Evolutionary conservation across 2,113 vertebrate species (phyloP), one percentile per base, ranked within the genome.

Genomic region (Neolamprologus hecqui): DNA sequence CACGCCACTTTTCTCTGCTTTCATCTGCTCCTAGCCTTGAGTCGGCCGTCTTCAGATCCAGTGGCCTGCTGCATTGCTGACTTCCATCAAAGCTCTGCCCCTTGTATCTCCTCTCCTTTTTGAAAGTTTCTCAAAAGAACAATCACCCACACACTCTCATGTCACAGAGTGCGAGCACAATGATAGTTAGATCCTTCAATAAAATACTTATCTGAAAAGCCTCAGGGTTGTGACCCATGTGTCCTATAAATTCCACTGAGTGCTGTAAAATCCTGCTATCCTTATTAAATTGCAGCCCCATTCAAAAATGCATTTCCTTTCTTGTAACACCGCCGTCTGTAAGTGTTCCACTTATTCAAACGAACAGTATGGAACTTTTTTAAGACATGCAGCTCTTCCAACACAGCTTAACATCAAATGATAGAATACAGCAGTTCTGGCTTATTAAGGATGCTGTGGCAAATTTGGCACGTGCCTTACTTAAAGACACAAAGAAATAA

Each of bases 1-100:
- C 57, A 82, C 5, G 4, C 55, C 80, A 85, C 70, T 88, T 87
- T 70, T 9, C 82, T 26, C 57, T 1, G 21, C 92, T 91, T 94
- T 92, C 83, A 91, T 92, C 86, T 84, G 77, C 85, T 85, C 26
- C 83, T 47, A 47, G 83, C 57, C 83, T 17, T 3, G 42, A 88
- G 83, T 65, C 11, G 5, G 31, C 49, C 6, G 4, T 28, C 49
- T 23, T 84, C 79, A 40, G 84, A 88, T 65, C 49, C 89, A 47
- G 1, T 3, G 17, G 84, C 63, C 86, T 33, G 12, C n/a, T 55
- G 86, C 79, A n/a, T 12, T 2, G 31, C 82, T 86, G 47, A 60
- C 79, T 80, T 82, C 35, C 83, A 87, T 90, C 90, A 83, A 86
- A 86, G 81, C 54, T 7, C 53, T 14, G 70, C 60, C 86, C 53